phyloP scores from a whole-genome alignment of 1,140 invertebrate species.

The Armadillidium nasatum region DNA sequence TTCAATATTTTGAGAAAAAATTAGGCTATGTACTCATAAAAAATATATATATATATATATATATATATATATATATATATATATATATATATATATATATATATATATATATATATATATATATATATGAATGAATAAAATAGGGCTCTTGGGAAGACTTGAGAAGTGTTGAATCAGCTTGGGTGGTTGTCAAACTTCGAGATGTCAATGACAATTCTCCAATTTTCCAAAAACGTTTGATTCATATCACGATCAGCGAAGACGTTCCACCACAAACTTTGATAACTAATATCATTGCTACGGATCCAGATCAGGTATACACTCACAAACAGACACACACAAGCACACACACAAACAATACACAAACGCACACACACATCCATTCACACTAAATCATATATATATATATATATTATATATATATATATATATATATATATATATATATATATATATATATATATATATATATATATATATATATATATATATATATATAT shows the following conservation, averaged over 20 bases:
- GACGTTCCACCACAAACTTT: conserved; percentile 17
- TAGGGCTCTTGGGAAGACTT: conserved; percentile 22
- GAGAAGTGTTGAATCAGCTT: conserved; percentile 28
- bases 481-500: too few species aligned
- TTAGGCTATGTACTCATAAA: too few species aligned
- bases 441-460: conserved; percentile 6
- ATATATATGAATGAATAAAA: conserved; percentile 25
- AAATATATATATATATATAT: conserved; percentile 31
- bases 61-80: conserved; percentile 30
- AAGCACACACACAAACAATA: too few species aligned
- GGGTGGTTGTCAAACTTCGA: conserved; percentile 20
- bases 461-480: not conserved
- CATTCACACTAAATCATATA: not conserved
- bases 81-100: conserved; percentile 34
- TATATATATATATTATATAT: not conserved
- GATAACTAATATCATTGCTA: not conserved
- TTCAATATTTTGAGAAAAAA: too few species aligned
- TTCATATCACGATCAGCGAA: not conserved
- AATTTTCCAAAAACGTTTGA: conserved; percentile 2
- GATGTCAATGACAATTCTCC: conserved; percentile 25
- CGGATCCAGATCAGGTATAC: conserved; percentile 25
- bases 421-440: conserved; percentile 6
- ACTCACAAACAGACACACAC: not conserved
- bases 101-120: conserved; percentile 35
- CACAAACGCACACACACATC: too few species aligned